Evolutionary conservation across 2,113 vertebrate genomes (phyloP), one percentile per base, ranked within the genome.

Genomic region (Hyperoodon ampullatus): DNA sequence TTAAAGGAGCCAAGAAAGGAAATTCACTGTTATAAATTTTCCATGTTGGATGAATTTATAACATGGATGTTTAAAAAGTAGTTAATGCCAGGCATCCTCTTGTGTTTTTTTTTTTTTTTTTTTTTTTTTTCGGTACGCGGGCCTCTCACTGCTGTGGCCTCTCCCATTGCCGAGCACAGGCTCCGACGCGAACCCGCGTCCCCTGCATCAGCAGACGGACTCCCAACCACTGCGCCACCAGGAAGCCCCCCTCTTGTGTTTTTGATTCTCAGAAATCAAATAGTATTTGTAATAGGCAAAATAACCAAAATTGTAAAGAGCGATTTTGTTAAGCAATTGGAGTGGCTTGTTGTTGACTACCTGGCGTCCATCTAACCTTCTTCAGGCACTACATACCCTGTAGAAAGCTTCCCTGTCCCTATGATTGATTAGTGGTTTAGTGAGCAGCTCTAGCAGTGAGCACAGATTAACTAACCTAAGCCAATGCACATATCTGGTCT

Each of bases 241-340:
- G 39, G 39, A 39, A 39, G 39, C 39, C 39, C 39, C 39, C 74
- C 16, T 82, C 53, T 90, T 60, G 7, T 87, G 12, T 9, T 77
- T 93, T 96, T 94, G 53, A 88, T 78, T 84, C 33, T 74, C 47
- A 78, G 91, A 92, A 81, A 50, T 58, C 50, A 68, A 85, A 91
- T 70, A 63, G 14, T 6, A 23, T 87, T 71, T 84, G 61, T 72
- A n/a, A 84, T 80, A 78, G 71, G n/a, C 50, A 94, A 90, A 93
- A 70, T 50, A 82, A 58, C 42, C n/a, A 1, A 63, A 93, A 86
- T 39, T 70, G 4, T 6, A 35, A 88, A 61, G 39, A 33, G 8
- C 26, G 19, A 60, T 82, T 61, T 92, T 35, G 2, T 68, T 61
- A 70, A 83, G 30, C 75, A 26, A 12, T 28, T 72, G 42, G 50